These are phyloP conservation scores for Bradynema listronoti DNA, from an alignment of 1,140 invertebrate species.

Conservation along the genomic window DNA sequence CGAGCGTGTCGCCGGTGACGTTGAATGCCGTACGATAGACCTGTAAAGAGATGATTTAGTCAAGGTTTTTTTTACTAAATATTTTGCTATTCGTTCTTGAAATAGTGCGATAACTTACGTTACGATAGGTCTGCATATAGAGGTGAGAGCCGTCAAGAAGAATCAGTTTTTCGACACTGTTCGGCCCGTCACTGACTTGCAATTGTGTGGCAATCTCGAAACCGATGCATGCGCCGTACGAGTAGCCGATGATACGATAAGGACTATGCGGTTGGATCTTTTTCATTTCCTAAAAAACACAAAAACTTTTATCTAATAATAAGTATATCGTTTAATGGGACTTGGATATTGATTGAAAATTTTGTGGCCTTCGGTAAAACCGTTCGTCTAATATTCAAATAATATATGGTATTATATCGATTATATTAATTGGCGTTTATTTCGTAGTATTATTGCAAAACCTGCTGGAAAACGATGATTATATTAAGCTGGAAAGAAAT, in stretches of 20 bases:
- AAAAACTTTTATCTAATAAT: no score
- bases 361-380: no score
- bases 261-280: slow-evolving; percentile 73
- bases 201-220: slow-evolving; percentile 83
- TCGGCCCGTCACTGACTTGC: slow-evolving; percentile 65
- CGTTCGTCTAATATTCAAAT: no score
- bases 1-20: slow-evolving; percentile 56
- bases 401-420: no score
- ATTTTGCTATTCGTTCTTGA: background rate
- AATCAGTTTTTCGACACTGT: slow-evolving; percentile 63
- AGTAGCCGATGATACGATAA: slow-evolving; percentile 82
- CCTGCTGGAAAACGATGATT: no score
- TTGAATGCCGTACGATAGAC: slow-evolving; percentile 57
- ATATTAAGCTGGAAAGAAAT: no score
- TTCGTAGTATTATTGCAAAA: no score
- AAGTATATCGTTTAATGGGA: no score
- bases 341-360: no score
- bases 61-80: background rate
- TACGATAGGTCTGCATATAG: slow-evolving; percentile 75
- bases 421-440: no score
- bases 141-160: slow-evolving; percentile 83
- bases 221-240: slow-evolving; percentile 81
- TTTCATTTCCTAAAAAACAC: slow-evolving; percentile 66
- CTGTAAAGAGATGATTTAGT: slow-evolving; percentile 23
- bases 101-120: slow-evolving; percentile 48